phyloP scores from a whole-genome alignment of 2,888 invertebrate species.

The Machimus rusticus region DNA sequence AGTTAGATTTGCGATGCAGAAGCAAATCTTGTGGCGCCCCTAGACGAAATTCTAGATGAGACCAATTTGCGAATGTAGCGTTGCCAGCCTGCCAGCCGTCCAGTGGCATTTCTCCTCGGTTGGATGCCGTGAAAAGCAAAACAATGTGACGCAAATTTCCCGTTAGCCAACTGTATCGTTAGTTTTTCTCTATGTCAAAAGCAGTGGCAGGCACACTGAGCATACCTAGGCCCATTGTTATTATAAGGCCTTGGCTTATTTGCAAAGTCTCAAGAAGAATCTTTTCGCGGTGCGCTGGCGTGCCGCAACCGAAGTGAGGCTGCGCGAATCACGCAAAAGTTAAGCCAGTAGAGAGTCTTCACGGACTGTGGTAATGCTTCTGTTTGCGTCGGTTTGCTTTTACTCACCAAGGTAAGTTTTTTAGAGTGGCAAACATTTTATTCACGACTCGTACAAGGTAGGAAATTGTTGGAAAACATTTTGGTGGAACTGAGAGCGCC shows the following conservation, averaged over 20 bases:
- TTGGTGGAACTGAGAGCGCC: not conserved
- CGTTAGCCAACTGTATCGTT: constrained; percentile 41
- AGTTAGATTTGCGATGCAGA: not conserved
- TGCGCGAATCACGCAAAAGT: not conserved
- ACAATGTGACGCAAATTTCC: constrained; percentile 33
- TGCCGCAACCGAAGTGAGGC: not conserved
- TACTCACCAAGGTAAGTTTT: not conserved
- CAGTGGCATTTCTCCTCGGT: not conserved
- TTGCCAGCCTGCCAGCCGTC: not conserved
- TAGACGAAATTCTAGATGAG: constrained; percentile 12
- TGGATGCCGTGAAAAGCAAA: not conserved
- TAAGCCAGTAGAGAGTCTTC: not conserved
- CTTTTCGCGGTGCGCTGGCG: not conserved
- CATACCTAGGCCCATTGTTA: constrained; percentile 28
- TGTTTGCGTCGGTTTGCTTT: not conserved
- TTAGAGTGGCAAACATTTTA: not conserved
- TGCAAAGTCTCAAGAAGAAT: not conserved
- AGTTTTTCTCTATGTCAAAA: constrained; percentile 5
- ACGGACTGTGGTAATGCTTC: not conserved
- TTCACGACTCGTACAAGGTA: not conserved
- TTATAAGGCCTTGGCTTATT: constrained; percentile 25
- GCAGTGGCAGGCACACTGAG: not conserved
- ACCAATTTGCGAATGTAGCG: not conserved
- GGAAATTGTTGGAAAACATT: not conserved
- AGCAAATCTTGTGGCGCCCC: not conserved